Conservation (phyloP, 1,140 invertebrate genomes). For the Brachionus plicatilis region DNA sequence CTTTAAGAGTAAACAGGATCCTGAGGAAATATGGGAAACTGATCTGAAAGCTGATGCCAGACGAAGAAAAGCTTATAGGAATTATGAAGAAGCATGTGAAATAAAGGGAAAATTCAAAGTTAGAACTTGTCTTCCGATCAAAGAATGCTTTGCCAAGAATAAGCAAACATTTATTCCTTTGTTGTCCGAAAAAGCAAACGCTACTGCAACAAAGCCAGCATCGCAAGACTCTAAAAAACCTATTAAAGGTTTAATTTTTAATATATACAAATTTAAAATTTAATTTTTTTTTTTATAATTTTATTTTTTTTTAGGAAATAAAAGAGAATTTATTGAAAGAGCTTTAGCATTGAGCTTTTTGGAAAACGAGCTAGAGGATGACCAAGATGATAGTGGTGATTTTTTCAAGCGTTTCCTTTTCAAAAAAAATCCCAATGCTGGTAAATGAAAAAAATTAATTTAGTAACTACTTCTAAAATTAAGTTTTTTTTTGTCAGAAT, state of each 20-base stretch:
- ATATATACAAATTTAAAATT: neutral
- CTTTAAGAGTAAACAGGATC: neutral
- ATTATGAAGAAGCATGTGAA: conserved; percentile 31
- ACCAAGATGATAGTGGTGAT: neutral
- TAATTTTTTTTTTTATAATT: neutral
- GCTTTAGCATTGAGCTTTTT: conserved; percentile 15
- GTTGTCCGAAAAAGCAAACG: neutral
- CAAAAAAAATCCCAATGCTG: neutral
- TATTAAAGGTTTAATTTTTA: neutral
- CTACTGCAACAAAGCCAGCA: neutral
- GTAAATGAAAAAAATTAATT: neutral
- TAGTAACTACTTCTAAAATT: neutral
- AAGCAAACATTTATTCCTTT: conserved; percentile 28
- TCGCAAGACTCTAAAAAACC: neutral
- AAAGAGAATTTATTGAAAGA: conserved; percentile 24
- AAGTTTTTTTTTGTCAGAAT: neutral
- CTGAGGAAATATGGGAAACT: conserved; percentile 17
- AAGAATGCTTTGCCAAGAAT: conserved; percentile 16
- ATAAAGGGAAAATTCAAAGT: conserved; percentile 28
- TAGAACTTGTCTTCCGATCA: neutral
- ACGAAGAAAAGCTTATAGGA: conserved; percentile 16
- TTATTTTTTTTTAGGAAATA: neutral
- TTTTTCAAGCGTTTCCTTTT: neutral
- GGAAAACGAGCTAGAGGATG: neutral
- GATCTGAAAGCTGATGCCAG: conserved; percentile 1